phyloP scores from a whole-genome alignment of 2,113 vertebrate genomes.

The Entelurus aequoreus region DNA sequence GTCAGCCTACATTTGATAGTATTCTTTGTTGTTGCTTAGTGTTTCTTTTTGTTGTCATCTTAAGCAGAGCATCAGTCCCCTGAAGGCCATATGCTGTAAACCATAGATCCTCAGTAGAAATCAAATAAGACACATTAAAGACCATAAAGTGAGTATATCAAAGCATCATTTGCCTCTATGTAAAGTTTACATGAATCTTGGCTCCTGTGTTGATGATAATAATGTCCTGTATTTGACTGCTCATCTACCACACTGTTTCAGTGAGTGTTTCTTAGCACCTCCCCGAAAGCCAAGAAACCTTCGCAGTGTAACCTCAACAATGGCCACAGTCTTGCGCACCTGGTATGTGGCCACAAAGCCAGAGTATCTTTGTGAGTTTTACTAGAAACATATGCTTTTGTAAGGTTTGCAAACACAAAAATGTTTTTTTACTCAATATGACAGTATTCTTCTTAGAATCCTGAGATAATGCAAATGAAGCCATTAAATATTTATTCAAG shows the following conservation, averaged over 20 bases:
- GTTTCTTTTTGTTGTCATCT: conserved; percentile 6
- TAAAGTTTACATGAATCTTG: background rate
- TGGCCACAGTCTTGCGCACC: conserved; percentile 39
- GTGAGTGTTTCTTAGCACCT: conserved; percentile 37
- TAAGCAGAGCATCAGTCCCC: conserved; percentile 19
- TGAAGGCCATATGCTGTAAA: conserved; percentile 10
- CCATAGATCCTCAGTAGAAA: conserved; percentile 14
- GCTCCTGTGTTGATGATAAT: conserved; percentile 41
- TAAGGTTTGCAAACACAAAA: no score
- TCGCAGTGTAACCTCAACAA: conserved; percentile 48
- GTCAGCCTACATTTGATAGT: no score
- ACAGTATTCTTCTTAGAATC: no score
- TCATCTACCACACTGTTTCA: background rate
- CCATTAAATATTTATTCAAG: no score
- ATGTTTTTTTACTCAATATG: no score
- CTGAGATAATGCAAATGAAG: no score
- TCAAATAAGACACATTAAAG: conserved; percentile 51
- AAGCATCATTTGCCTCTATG: background rate
- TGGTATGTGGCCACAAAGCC: conserved; percentile 38
- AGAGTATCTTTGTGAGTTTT: background rate
- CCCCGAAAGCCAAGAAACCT: conserved; percentile 56
- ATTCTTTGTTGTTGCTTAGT: background rate
- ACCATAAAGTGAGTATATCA: conserved; percentile 32
- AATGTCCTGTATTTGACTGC: background rate
- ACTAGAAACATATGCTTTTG: no score